Conservation (phyloP, 1,140 invertebrate genomes). For the Epicauta chinensis region DNA sequence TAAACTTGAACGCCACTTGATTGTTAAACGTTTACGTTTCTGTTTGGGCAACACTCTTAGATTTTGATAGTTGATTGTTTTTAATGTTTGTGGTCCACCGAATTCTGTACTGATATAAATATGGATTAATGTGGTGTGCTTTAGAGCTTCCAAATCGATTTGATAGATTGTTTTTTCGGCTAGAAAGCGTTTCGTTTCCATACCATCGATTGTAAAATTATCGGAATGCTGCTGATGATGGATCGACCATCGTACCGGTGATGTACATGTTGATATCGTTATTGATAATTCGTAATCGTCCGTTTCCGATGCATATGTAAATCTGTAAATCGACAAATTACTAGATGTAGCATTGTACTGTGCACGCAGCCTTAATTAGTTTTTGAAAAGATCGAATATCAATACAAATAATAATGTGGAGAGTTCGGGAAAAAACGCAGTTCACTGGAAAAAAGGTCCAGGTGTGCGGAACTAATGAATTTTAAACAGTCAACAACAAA, state of each 20-base stretch:
- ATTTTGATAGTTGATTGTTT: constrained; percentile 16
- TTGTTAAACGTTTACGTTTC: constrained; percentile 34
- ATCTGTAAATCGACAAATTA: constrained; percentile 20
- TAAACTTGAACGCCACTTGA: constrained; percentile 45
- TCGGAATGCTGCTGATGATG: not conserved
- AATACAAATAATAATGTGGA: not conserved
- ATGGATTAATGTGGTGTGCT: constrained; percentile 36
- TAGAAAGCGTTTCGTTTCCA: constrained; percentile 9
- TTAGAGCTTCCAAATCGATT: constrained; percentile 29
- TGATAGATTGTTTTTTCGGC: constrained; percentile 26
- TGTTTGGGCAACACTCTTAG: constrained; percentile 31
- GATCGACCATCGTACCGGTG: constrained; percentile 36
- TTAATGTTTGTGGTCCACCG: constrained; percentile 32
- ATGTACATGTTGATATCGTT: constrained; percentile 41
- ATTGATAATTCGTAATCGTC: constrained; percentile 34
- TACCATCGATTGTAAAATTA: constrained; percentile 6
- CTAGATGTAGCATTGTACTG: no score
- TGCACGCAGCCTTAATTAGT: no score
- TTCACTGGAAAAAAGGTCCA: not conserved
- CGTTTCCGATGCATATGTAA: constrained; percentile 34
- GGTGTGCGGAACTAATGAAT: not conserved
- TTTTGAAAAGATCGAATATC: no score
- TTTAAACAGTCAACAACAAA: not conserved
- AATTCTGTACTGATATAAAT: constrained; percentile 40
- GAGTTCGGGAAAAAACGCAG: not conserved